phyloP scores from a whole-genome alignment of 2,888 invertebrate genomes.

The Hydrotaea cyrtoneurina region DNA sequence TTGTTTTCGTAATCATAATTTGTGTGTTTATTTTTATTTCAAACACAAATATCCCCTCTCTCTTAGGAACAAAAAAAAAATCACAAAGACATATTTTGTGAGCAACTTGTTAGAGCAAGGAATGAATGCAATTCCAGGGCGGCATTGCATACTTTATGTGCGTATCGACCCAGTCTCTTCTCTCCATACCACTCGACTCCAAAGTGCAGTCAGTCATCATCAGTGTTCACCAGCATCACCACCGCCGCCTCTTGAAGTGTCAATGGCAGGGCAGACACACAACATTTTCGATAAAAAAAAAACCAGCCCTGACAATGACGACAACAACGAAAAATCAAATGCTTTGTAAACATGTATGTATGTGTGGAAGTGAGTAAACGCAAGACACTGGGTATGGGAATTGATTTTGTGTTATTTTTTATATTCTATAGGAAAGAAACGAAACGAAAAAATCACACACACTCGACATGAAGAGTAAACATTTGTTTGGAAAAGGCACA shows the following conservation, averaged over 20 bases:
- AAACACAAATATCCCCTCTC: background rate
- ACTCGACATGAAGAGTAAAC: background rate
- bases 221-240: background rate
- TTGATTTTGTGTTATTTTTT: slow-evolving; percentile 4
- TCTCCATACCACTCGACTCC: background rate
- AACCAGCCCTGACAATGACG: background rate
- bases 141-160: background rate
- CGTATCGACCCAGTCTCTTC: background rate
- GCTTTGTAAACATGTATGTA: background rate
- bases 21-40: background rate
- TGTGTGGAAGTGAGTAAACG: background rate
- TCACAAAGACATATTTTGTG: no score
- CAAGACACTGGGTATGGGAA: background rate
- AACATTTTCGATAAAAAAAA: slow-evolving; percentile 2
- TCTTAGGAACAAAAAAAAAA: no score
- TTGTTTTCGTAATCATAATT: slow-evolving; percentile 11
- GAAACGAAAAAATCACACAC: no score
- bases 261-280: slow-evolving; percentile 52
- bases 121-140: no score
- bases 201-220: background rate
- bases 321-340: background rate
- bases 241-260: slow-evolving; percentile 53
- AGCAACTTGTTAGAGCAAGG: no score
- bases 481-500: background rate
- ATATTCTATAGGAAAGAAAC: background rate